Base-by-base conservation (phyloP, 2,113 vertebrate genomes). In the Dicerorhinus sumatrensis region DNA sequence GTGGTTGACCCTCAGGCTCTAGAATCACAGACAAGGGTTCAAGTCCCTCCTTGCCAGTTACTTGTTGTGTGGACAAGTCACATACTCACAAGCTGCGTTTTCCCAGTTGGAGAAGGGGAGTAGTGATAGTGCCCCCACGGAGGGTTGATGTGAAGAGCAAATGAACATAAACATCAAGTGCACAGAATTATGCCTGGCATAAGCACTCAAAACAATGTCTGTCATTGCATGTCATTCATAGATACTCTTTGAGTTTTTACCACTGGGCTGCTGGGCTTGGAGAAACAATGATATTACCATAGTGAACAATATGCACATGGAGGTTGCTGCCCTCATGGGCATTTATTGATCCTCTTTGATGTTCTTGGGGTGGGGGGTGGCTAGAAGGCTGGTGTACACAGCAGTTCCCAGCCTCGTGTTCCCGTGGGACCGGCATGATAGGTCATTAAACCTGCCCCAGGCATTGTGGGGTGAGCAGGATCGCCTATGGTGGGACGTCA, bases 241-340 rank as follows among this genome's bases (percentile, higher is more conserved):
- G 79, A 13, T 62, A 17, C 33, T 84, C 42, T 8, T 17, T 8
- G 48, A 25, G 13, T 23, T n/a, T 39, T 42, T 23, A 13, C 42
- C 29, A 7, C 5, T 7, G 51, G 56, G 16, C 20, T 23, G 13
- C 36, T 2, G 13, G 73, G 33, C 21, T 0, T 16, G 67, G 62
- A 25, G 33, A 80, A 42, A 5, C 13, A 36, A 5, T 23, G 0
- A 21, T 20, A 4, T 54, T 8, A 58, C 63, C 31, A 2, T 31
- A 3, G 17, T 73, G 51, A n/a, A 3, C 23, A 17, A 3, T 21
- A 14, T 0, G 1, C 18, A 17, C 0, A 0, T 51, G 60, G 23
- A 1, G 2, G 16, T 3, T 7, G 77, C 20, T 46, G 39, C 27
- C 58, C 58, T 51, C 62, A 0, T 12, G 4, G 46, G 8, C 8